These are phyloP conservation scores for Microctenopoma lineatum DNA, from an alignment of 2,797 vertebrate species.

Conservation along the genomic window DNA sequence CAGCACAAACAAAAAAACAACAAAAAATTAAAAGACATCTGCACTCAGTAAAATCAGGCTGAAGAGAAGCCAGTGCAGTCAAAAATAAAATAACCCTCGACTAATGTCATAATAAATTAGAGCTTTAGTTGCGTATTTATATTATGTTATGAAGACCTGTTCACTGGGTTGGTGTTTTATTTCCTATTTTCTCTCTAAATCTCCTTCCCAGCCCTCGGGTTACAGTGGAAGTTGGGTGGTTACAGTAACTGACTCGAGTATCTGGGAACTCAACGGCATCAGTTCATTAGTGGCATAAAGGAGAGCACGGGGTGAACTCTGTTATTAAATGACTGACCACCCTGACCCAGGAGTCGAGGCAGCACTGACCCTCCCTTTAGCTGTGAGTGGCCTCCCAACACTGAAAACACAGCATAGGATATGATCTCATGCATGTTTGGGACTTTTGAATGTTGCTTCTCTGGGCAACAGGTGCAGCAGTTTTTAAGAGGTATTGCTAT, in stretches of 20 bases:
- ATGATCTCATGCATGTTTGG: no score
- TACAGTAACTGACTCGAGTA: slow-evolving; percentile 16
- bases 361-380: slow-evolving; percentile 1
- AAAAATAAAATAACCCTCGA: slow-evolving; percentile 8
- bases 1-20: slow-evolving; percentile 26
- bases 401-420: not conserved
- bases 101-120: not conserved
- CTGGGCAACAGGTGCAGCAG: no score
- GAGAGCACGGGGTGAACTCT: not conserved
- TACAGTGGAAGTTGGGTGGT: slow-evolving; percentile 5
- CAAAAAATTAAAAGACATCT: slow-evolving; percentile 24
- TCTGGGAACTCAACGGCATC: slow-evolving; percentile 46
- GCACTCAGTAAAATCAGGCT: slow-evolving; percentile 2
- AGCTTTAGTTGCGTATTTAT: not conserved
- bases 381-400: not conserved
- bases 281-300: slow-evolving; percentile 32
- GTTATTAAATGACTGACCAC: slow-evolving; percentile 22
- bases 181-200: not conserved
- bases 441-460: no score
- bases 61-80: not conserved
- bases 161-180: not conserved
- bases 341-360: slow-evolving; percentile 8
- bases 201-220: slow-evolving; percentile 29
- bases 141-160: not conserved
- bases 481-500: no score